Percentiles rank a stretch among this genome's conserved stretches.
These are phyloP conservation scores for Drosophila merina DNA, from an alignment of 2,888 invertebrate species.

Conservation along the genomic window DNA sequence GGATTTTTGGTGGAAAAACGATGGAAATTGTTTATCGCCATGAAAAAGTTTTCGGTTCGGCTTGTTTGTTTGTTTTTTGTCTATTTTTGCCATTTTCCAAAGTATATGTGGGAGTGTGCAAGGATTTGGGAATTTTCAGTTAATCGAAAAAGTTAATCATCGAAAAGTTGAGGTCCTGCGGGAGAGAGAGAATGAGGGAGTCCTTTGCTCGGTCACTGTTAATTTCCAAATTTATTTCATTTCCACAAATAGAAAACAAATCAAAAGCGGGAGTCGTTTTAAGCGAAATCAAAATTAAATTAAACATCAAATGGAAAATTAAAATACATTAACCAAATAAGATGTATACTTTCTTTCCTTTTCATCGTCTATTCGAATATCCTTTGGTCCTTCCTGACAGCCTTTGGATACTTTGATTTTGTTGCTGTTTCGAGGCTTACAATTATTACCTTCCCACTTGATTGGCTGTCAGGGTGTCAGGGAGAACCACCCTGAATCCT, in stretches of 20 bases:
- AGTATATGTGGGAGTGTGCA: slow-evolving; percentile 46
- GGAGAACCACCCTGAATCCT: not conserved
- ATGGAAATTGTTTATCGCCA: slow-evolving; percentile 74
- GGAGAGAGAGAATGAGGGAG: slow-evolving; percentile 55
- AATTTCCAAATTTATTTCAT: slow-evolving; percentile 30
- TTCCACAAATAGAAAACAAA: slow-evolving; percentile 3
- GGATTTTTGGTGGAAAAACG: slow-evolving; percentile 40
- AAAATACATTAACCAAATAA: slow-evolving; percentile 1
- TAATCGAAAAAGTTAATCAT: slow-evolving; percentile 80
- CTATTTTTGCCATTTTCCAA: slow-evolving; percentile 48
- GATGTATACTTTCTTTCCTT: slow-evolving; percentile 8
- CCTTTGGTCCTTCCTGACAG: slow-evolving; percentile 18
- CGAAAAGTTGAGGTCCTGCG: slow-evolving; percentile 66
- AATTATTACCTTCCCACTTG: slow-evolving; percentile 43
- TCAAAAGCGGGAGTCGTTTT: not conserved
- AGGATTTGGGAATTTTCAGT: slow-evolving; percentile 57
- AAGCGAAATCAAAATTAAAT: slow-evolving; percentile 14
- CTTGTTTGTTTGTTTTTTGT: slow-evolving; percentile 46
- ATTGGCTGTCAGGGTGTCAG: slow-evolving; percentile 19
- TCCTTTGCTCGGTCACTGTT: slow-evolving; percentile 37
- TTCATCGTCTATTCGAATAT: slow-evolving; percentile 31
- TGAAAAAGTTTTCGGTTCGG: slow-evolving; percentile 60
- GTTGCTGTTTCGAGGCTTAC: slow-evolving; percentile 27
- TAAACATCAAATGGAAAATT: slow-evolving; percentile 26
- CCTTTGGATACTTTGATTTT: slow-evolving; percentile 23